These are phyloP conservation scores for Aurelia sp. DNA, from an alignment of 30 jellyfish, hydroid and myxozoan genomes.

Conservation along the genomic window DNA sequence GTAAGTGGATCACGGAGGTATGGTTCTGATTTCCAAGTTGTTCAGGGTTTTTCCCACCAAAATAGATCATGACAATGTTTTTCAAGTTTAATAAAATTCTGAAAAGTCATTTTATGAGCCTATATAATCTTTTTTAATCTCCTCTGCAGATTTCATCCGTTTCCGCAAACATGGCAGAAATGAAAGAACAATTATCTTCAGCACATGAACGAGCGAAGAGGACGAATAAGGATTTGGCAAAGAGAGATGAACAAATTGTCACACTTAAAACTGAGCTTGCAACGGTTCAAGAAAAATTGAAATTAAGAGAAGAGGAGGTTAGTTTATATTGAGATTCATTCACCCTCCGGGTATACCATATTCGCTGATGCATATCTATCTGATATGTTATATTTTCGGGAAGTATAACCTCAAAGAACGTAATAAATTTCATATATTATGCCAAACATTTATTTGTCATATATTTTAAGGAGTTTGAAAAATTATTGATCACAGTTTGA, in stretches of 20 bases:
- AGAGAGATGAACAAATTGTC: conserved; percentile 76
- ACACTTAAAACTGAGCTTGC: conserved; percentile 77
- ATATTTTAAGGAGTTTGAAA: too few species aligned
- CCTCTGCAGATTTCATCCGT: conserved; percentile 41
- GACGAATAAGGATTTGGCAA: conserved; percentile 56
- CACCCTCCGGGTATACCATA: not conserved
- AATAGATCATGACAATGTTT: too few species aligned
- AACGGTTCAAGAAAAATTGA: conserved; percentile 71
- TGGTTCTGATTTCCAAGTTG: too few species aligned
- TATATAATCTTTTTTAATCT: not conserved
- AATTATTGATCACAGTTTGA: too few species aligned
- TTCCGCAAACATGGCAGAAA: conserved; percentile 62
- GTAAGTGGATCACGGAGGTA: too few species aligned
- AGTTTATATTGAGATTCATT: not conserved
- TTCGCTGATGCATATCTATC: not conserved
- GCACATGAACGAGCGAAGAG: conserved; percentile 71
- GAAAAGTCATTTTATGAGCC: not conserved
- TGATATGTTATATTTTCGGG: too few species aligned
- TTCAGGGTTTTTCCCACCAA: too few species aligned
- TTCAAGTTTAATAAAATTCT: not conserved
- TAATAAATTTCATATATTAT: too few species aligned
- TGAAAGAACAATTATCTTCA: conserved; percentile 70
- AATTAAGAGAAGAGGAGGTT: conserved; percentile 84
- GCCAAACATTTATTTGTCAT: too few species aligned
- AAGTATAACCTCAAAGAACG: too few species aligned